Conservation (phyloP, 2,113 vertebrate species). For the Machaerirhynchus nigripectus region DNA sequence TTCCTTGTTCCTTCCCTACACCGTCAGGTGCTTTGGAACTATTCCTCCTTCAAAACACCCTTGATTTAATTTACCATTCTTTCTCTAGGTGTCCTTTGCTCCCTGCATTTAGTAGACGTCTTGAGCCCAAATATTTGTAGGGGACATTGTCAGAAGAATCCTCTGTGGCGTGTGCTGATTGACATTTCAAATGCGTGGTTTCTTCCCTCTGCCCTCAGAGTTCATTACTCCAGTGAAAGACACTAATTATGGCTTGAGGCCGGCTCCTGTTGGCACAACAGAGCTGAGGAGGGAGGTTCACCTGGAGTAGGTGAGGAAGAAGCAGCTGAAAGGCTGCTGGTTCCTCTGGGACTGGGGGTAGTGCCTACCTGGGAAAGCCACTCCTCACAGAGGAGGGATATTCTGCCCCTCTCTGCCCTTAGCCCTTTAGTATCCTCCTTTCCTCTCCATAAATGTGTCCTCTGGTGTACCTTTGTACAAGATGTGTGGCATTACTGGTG, state of each 20-base stretch:
- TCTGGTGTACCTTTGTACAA: rapidly evolving
- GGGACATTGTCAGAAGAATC: not conserved
- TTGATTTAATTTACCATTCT: not conserved
- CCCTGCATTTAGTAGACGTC: not conserved
- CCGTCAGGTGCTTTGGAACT: not conserved
- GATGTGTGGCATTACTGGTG: not conserved
- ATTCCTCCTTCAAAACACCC: not conserved
- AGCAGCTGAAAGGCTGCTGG: not conserved
- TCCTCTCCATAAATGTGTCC: not conserved
- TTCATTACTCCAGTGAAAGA: not conserved
- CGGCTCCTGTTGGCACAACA: not conserved
- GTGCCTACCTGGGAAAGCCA: not conserved
- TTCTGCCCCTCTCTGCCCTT: not conserved
- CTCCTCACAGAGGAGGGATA: not conserved
- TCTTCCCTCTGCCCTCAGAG: not conserved
- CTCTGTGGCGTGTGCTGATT: not conserved
- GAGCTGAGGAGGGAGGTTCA: not conserved
- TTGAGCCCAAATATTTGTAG: not conserved
- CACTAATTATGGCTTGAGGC: not conserved
- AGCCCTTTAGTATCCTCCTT: not conserved
- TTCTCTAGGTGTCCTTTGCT: not conserved
- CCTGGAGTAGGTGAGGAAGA: not conserved
- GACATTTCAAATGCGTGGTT: not conserved
- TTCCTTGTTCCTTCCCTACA: not conserved
- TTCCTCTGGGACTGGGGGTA: not conserved